Evolutionary conservation across 2,888 invertebrate species (phyloP), one percentile per base, ranked within the genome.

Genomic region (Lagria hirta): DNA sequence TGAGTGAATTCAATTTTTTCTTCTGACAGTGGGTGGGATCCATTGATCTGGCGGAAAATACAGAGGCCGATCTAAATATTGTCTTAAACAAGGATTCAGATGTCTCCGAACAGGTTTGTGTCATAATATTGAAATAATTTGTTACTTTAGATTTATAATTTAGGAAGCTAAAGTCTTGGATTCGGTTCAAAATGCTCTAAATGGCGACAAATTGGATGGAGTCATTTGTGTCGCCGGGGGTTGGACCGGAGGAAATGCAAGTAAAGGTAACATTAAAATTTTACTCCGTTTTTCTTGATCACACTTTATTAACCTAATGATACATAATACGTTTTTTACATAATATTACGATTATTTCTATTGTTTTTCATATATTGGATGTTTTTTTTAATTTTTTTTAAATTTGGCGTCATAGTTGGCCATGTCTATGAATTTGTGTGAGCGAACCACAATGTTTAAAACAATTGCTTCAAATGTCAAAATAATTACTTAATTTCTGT

Each of bases 1-100:
- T 46, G 5, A 23, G 12, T 21, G 24, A 17, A 13, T 15, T 4
- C 22, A 26, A 24, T 2, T 26, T 6, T n/a, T 13, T 20, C 26
- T 22, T 43, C 35, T 55, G 52, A 32, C 32, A 69, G 69, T 73
- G 72, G 73, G 72, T 73, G 7, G 70, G 62, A n/a, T 68, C 64
- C 3, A 69, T 73, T 34, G 73, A 73, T 57, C 53, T 72, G 48
- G 55, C 54, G 22, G 66, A 67, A 49, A 73, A 73, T 51, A 37
- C 63, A n/a, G 68, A 82, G 45, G 98, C 98, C 7, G 92, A 97
- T 74, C 78, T 82, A 18, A 98, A 90, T 73, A 83, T 99, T 48
- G 73, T 93, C 18, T 90, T 98, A 7, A 83, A 88, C 37, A 80
- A 82, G 49, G 83, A 85, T 38, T 82, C 80, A 8, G 77, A 79